Base-by-base conservation (phyloP, 2,888 invertebrate species). In the Stenotaenia linearis region DNA sequence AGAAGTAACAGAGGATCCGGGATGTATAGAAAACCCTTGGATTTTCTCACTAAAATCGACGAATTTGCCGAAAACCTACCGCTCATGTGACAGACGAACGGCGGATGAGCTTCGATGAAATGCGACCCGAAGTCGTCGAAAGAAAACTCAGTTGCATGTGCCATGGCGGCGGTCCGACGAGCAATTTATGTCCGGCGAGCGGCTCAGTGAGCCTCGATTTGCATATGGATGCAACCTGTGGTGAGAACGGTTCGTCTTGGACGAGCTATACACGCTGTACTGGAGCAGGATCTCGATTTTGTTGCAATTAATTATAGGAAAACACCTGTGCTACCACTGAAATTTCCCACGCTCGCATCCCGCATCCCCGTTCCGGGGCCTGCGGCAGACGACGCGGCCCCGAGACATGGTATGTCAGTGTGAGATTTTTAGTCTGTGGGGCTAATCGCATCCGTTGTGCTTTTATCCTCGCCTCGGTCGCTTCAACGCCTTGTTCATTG, bases 251-350 rank as follows among this genome's bases (percentile, higher is more conserved):
- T 56, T 56, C 56, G 56, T 12, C 56, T 6, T 3, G 21, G 56
- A 56, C 56, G 56, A 23, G 56, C 23, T 56, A 56, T 56, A 21
- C 56, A 56, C 56, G 10, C 21, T 10, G 56, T 56, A 23, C 56
- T 56, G 56, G 21, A 21, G 56, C 56, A 21, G 56, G 56, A 77
- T 80, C 80, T 80, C 76, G 75, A 80, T 80, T 80, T 80, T 80
- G 80, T 80, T 80, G 80, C 79, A 80, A 80, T 80, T 80, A 80
- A 80, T 80, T 80, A 80, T 80, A 79, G 77, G 56, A 56, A 76
- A 77, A 80, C 80, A 80, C 80, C 80, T 80, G 80, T 80, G 78
- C 77, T 50, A 50, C 80, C 35, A 56, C 79, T 77, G 74, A 79
- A 80, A 77, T 79, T 80, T 80, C 80, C 80, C 80, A 80, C 80